Evolutionary conservation across 53 echinoderm and acorn worm genomes (phyloP).

Genomic region (Echinarachnius parma): DNA sequence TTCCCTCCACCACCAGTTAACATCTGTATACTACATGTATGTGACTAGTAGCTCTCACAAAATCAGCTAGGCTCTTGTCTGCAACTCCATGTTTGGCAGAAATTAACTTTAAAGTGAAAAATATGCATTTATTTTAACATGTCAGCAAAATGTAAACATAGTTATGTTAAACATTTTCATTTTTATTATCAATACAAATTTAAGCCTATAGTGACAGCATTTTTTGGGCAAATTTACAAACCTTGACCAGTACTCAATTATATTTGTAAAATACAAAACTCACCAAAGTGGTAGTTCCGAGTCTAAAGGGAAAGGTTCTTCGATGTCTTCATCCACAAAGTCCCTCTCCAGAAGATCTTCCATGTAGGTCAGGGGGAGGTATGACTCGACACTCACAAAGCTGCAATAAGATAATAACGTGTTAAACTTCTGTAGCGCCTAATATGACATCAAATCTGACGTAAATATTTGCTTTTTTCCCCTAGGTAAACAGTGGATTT

Average conservation of each 20-base stretch:
- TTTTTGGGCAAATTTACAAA: background rate
- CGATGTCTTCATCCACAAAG: conserved; percentile 67
- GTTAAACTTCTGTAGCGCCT: too few relatives aligned
- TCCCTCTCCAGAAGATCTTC: conserved; percentile 54
- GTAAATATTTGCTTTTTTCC: too few relatives aligned
- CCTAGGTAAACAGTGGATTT: too few relatives aligned
- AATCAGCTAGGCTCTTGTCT: too few relatives aligned
- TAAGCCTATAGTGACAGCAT: background rate
- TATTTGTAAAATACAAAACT: conserved; percentile 18
- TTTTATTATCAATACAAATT: background rate
- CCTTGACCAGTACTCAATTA: background rate
- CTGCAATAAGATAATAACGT: too few relatives aligned
- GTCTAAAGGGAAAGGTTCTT: conserved; percentile 87
- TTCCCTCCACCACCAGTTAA: too few relatives aligned
- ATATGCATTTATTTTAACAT: too few relatives aligned
- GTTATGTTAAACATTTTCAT: background rate
- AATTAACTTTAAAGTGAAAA: too few relatives aligned
- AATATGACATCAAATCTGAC: too few relatives aligned
- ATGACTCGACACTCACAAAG: conserved; percentile 64
- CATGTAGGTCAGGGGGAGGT: conserved; percentile 73
- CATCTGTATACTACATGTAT: too few relatives aligned
- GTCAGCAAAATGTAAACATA: background rate
- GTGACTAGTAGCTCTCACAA: too few relatives aligned
- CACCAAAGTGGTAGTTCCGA: conserved; percentile 88
- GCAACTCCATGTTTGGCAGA: too few relatives aligned